Evolutionary conservation across 30 jellyfish, hydroid and myxozoan species (phyloP).

Genomic region (Clytia hemisphaerica): DNA sequence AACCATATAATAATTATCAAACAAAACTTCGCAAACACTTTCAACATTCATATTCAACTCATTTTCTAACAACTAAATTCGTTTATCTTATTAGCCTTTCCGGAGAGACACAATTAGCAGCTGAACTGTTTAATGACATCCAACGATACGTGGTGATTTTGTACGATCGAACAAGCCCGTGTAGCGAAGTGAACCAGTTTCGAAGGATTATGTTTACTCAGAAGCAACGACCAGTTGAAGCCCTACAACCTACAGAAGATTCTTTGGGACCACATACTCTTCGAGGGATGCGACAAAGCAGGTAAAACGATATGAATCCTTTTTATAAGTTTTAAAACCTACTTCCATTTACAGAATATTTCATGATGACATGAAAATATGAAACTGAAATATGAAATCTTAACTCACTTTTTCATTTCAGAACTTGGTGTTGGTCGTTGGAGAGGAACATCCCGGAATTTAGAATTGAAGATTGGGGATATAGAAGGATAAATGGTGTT

Average conservation of each 20-base stretch:
- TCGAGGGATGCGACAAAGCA: constrained; percentile 35
- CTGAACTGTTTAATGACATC: too few relatives aligned
- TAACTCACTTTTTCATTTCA: constrained; percentile 1
- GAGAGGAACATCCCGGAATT: background rate
- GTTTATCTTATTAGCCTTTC: too few relatives aligned
- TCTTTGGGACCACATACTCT: constrained; percentile 36
- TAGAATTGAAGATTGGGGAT: constrained; percentile 27
- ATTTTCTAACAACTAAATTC: too few relatives aligned
- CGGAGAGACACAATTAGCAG: too few relatives aligned
- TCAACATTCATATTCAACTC: too few relatives aligned
- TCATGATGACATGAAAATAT: too few relatives aligned
- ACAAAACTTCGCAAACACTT: too few relatives aligned
- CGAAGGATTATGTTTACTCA: constrained; percentile 26
- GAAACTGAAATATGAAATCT: background rate
- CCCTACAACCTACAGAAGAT: constrained; percentile 49
- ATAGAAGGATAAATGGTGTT: constrained; percentile 14
- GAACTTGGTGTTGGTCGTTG: constrained; percentile 31
- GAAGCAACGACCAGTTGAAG: constrained; percentile 31
- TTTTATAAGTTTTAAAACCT: too few relatives aligned
- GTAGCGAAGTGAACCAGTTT: constrained; percentile 30
- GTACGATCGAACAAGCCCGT: constrained; percentile 34
- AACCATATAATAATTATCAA: too few relatives aligned
- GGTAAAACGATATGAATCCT: constrained; percentile 10
- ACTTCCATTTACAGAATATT: too few relatives aligned
- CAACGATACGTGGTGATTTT: constrained; percentile 32